A percentile compares a stretch with the other conserved stretches of the same genome.
phyloP scores from a whole-genome alignment of 2,888 invertebrate species.

The Hydriomena furcata region DNA sequence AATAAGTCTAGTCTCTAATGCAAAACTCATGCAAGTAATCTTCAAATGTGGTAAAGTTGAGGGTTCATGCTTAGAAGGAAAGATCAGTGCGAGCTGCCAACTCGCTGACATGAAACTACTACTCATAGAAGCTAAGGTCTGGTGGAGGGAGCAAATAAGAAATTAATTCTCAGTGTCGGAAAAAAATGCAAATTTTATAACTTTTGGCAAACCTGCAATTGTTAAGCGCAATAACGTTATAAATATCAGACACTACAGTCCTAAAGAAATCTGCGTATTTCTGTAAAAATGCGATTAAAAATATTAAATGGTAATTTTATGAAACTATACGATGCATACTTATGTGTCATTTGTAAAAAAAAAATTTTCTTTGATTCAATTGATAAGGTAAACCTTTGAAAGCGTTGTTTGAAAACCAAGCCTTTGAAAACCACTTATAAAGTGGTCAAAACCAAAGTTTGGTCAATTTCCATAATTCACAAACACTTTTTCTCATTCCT shows the following conservation, averaged over 20 bases:
- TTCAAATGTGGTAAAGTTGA: constrained; percentile 2
- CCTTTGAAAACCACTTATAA: too few species aligned
- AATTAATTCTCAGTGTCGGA: constrained; percentile 60
- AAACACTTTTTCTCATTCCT: too few species aligned
- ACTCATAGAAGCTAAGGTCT: constrained; percentile 48
- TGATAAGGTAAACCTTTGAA: too few species aligned
- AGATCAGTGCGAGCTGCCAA: constrained; percentile 34
- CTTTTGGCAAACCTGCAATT: constrained; percentile 83
- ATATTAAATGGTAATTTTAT: too few species aligned
- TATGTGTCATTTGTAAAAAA: too few species aligned
- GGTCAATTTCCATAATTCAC: too few species aligned
- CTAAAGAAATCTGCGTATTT: constrained; percentile 48
- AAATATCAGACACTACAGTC: constrained; percentile 33
- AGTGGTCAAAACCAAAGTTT: too few species aligned
- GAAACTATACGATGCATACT: too few species aligned
- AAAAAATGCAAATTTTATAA: constrained; percentile 83
- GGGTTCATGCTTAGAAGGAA: constrained; percentile 38
- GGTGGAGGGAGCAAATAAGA: constrained; percentile 56
- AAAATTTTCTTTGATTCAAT: too few species aligned
- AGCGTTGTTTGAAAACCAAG: too few species aligned
- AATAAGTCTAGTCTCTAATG: constrained; percentile 3
- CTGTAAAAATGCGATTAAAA: too few species aligned
- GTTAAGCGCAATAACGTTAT: constrained; percentile 67
- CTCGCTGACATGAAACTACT: constrained; percentile 32
- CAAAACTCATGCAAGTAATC: constrained; percentile 11